phyloP scores from a whole-genome alignment of 1,140 invertebrate species.

The Drosophila nannoptera region DNA sequence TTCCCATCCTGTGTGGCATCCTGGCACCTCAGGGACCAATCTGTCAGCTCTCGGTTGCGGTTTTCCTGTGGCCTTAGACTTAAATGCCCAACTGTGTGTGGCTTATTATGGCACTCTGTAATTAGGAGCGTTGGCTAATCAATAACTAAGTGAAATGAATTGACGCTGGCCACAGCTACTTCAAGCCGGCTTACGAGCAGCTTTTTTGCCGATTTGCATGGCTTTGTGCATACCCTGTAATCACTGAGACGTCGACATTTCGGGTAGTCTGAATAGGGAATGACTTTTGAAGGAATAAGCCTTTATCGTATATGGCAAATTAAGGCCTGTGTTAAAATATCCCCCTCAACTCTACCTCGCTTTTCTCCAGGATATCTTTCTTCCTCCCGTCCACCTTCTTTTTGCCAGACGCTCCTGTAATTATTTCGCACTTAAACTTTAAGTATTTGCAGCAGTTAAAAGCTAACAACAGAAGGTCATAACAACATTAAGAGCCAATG shows the following conservation, averaged over 20 bases:
- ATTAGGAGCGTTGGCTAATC: slow-evolving; percentile 65
- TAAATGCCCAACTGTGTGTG: slow-evolving; percentile 23
- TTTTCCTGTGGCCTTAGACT: slow-evolving; percentile 1
- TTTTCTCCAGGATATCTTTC: neutral
- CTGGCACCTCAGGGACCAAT: slow-evolving; percentile 40
- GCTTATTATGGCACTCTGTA: slow-evolving; percentile 64
- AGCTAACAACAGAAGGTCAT: slow-evolving; percentile 12
- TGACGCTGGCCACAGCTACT: slow-evolving; percentile 48
- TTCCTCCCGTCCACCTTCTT: neutral
- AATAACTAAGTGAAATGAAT: slow-evolving; percentile 65
- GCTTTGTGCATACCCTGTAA: slow-evolving; percentile 1
- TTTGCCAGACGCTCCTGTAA: slow-evolving; percentile 41
- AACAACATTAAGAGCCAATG: slow-evolving; percentile 19
- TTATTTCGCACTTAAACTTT: slow-evolving; percentile 65
- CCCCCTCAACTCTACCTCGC: too few species aligned
- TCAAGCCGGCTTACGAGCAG: neutral
- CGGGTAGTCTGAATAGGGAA: too few species aligned
- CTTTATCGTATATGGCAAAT: neutral
- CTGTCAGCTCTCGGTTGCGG: slow-evolving; percentile 35
- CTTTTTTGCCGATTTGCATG: slow-evolving; percentile 36
- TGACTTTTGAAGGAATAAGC: neutral
- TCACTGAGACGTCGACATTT: neutral
- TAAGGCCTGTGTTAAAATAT: too few species aligned
- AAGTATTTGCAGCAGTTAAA: slow-evolving; percentile 56
- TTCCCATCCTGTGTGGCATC: neutral